A percentile compares a stretch with the other conserved stretches of the same genome.
phyloP scores from a whole-genome alignment of 2,888 invertebrate species.

The Boloria euphrosyne region DNA sequence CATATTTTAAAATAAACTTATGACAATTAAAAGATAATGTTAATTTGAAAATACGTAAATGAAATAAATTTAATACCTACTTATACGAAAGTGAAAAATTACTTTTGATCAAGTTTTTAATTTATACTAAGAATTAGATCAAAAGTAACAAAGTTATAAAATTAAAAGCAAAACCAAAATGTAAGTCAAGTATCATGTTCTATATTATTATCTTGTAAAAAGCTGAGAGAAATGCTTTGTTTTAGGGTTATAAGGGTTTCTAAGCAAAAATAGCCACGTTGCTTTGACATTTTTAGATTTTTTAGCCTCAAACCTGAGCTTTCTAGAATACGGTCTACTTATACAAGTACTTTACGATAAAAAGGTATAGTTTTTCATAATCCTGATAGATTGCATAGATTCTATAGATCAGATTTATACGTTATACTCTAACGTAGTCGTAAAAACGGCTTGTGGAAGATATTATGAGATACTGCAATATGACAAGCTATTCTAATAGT shows the following conservation, averaged over 20 bases:
- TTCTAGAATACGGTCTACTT: background rate
- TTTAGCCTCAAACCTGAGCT: background rate
- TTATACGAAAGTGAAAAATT: too few relatives aligned
- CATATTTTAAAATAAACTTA: too few relatives aligned
- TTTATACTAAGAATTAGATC: too few relatives aligned
- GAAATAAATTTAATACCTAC: too few relatives aligned
- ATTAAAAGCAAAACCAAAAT: background rate
- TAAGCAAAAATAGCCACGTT: constrained; percentile 8
- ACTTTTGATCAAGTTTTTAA: too few relatives aligned
- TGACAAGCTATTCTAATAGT: background rate
- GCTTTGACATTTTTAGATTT: constrained; percentile 6
- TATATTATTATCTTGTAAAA: background rate
- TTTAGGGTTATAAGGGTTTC: constrained; percentile 2
- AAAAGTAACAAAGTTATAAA: background rate
- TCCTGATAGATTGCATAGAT: background rate
- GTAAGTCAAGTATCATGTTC: background rate
- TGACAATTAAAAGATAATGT: too few relatives aligned
- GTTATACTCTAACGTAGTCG: too few relatives aligned
- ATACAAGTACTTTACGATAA: background rate
- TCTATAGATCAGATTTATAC: background rate
- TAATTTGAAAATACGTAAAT: too few relatives aligned
- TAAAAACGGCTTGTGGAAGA: background rate
- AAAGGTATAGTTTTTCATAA: background rate
- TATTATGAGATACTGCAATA: background rate
- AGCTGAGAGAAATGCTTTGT: constrained; percentile 1